Evolutionary conservation across 2,888 invertebrate genomes (phyloP).

Genomic region (Yponomeuta evonymella): DNA sequence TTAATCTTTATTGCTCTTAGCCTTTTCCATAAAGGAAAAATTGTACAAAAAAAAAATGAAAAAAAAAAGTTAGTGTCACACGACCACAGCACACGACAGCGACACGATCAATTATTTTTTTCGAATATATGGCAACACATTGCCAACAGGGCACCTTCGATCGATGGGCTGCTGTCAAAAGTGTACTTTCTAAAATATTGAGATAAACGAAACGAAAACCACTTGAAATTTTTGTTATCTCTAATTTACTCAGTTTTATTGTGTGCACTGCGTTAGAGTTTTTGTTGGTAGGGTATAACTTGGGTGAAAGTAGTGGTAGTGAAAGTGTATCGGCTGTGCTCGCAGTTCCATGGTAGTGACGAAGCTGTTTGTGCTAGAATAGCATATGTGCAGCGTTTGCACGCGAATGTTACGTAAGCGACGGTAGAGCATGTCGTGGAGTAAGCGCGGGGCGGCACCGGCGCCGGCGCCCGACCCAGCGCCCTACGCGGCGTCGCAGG

Average conservation of each 20-base stretch:
- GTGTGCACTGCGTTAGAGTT: neutral
- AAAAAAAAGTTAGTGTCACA: neutral
- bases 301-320: conserved; percentile 36
- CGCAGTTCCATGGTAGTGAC: conserved; percentile 57
- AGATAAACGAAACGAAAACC: conserved; percentile 28
- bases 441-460: conserved; percentile 47
- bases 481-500: conserved; percentile 51
- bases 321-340: conserved; percentile 52
- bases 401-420: conserved; percentile 66
- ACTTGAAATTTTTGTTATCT: conserved; percentile 14
- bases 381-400: conserved; percentile 55
- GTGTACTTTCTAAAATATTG: conserved; percentile 45
- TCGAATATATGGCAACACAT: conserved; percentile 50
- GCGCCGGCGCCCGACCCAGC: conserved; percentile 39
- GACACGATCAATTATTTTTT: neutral
- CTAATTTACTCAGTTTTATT: neutral
- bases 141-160: conserved; percentile 76
- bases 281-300: conserved; percentile 18
- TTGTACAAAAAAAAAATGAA: too few relatives aligned
- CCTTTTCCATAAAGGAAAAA: too few relatives aligned
- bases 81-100: too few relatives aligned
- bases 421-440: conserved; percentile 68
- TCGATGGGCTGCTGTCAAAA: conserved; percentile 71
- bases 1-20: too few relatives aligned
- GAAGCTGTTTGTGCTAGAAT: conserved; percentile 46